phyloP scores from a whole-genome alignment of 2,888 invertebrate genomes.

The Monopis laevigella region DNA sequence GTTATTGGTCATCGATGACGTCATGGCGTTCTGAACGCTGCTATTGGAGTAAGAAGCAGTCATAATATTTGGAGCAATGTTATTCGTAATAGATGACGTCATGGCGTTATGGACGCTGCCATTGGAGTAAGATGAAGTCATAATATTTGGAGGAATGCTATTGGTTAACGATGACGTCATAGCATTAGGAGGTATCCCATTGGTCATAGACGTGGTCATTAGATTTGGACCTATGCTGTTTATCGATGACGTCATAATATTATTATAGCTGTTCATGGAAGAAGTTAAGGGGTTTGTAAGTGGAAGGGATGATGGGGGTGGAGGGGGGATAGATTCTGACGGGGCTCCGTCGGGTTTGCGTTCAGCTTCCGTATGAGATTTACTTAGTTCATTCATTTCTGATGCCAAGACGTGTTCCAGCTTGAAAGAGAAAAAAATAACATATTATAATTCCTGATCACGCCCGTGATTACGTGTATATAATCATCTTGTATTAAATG shows the following conservation, averaged over 20 bases:
- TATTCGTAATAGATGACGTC: constrained; percentile 19
- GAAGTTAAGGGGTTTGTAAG: constrained; percentile 36
- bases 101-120: constrained; percentile 10
- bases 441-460: background rate
- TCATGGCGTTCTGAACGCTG: constrained; percentile 9
- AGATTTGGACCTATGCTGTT: constrained; percentile 18
- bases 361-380: constrained; percentile 43
- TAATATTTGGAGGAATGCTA: constrained; percentile 1
- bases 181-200: constrained; percentile 25
- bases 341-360: constrained; percentile 58
- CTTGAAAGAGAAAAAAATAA: constrained; percentile 26
- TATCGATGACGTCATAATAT: constrained; percentile 21
- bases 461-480: too few species aligned
- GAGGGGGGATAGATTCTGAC: constrained; percentile 47
- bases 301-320: constrained; percentile 37
- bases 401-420: constrained; percentile 54
- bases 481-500: too few species aligned
- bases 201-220: constrained; percentile 19
- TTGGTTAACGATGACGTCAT: constrained; percentile 29
- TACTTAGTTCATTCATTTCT: constrained; percentile 51
- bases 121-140: constrained; percentile 13
- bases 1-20: constrained; percentile 10
- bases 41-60: background rate
- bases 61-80: constrained; percentile 15
- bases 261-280: constrained; percentile 30